phyloP scores from a whole-genome alignment of 2,797 vertebrate species.

The Oreochromis mossambicus region DNA sequence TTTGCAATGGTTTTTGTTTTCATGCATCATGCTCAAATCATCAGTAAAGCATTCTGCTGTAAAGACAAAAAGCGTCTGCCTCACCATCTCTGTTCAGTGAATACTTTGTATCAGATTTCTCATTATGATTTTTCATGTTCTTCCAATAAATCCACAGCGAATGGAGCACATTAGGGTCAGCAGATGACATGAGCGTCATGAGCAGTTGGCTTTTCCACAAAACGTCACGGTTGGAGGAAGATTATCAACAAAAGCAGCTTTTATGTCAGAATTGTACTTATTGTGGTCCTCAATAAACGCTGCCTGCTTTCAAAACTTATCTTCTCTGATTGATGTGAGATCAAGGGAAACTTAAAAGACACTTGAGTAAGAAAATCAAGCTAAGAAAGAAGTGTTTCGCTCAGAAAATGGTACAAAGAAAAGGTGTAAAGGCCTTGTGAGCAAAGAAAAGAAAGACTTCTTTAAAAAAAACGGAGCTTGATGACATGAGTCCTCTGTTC shows the following conservation, averaged over 20 bases:
- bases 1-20: background rate
- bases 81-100: background rate
- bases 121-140: background rate
- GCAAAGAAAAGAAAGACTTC: background rate
- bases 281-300: background rate
- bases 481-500: background rate
- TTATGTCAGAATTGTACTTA: background rate
- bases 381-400: background rate
- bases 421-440: background rate
- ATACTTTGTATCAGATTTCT: background rate
- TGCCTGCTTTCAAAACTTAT: background rate
- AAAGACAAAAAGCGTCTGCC: background rate
- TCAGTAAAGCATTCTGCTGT: background rate
- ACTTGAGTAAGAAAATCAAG: background rate
- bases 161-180: background rate
- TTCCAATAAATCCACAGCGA: background rate
- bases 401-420: background rate
- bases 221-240: background rate
- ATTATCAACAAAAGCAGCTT: background rate
- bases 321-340: background rate
- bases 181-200: background rate
- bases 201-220: background rate
- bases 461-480: background rate
- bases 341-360: background rate
- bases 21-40: background rate